Percentiles rank a stretch among this genome's conserved stretches.
phyloP scores from a whole-genome alignment of 2,113 vertebrate genomes.

The Notiomystis cincta region DNA sequence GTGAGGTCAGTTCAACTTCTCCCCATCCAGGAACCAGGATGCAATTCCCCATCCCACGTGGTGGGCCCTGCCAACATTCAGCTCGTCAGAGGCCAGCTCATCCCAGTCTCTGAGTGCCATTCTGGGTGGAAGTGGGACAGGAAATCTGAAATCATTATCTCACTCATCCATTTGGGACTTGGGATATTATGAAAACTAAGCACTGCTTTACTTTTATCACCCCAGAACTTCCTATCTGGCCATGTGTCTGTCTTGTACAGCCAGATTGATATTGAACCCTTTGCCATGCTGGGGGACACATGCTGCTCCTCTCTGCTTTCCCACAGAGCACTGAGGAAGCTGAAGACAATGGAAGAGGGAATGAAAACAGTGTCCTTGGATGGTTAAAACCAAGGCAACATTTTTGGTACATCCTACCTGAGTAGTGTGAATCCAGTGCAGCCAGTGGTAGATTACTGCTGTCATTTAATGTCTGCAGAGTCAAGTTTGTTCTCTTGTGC shows the following conservation, averaged over 20 bases:
- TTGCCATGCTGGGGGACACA: rapidly evolving
- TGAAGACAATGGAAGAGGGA: not conserved
- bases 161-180: not conserved
- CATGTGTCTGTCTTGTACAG: rapidly evolving
- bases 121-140: not conserved
- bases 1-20: not conserved
- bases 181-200: not conserved
- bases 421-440: not conserved
- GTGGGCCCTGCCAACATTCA: not conserved
- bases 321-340: not conserved
- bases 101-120: not conserved
- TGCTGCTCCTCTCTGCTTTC: not conserved
- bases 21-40: not conserved
- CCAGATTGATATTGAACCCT: not conserved
- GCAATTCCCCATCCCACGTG: rapidly evolving
- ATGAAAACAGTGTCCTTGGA: not conserved
- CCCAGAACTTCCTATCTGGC: not conserved
- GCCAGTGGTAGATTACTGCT: not conserved
- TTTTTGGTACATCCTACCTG: not conserved
- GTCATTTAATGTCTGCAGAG: not conserved
- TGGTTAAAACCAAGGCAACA: not conserved
- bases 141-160: not conserved
- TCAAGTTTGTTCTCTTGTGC: not conserved
- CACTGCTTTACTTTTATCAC: not conserved
- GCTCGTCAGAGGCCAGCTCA: not conserved